A percentile compares a stretch with the other conserved stretches of the same genome.
These are phyloP conservation scores for Sinocyclocheilus anshuiensis DNA, from an alignment of 2,113 vertebrate genomes.

Conservation along the genomic window DNA sequence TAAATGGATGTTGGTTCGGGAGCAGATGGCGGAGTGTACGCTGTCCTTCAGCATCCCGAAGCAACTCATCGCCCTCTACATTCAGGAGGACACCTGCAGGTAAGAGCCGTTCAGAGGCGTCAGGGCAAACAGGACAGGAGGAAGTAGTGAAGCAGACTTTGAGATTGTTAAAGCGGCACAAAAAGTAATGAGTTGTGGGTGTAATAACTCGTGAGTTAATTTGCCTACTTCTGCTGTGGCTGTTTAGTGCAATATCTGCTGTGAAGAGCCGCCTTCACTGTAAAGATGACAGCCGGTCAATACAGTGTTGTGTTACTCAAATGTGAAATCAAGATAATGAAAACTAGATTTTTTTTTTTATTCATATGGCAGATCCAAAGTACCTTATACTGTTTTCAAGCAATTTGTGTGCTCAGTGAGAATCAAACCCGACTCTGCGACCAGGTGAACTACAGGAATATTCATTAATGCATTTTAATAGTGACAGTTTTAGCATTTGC, in stretches of 20 bases:
- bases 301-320: background rate
- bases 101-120: constrained; percentile 64
- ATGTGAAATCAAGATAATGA: background rate
- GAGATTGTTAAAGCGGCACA: background rate
- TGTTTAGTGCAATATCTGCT: background rate
- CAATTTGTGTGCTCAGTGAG: background rate
- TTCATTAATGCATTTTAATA: background rate
- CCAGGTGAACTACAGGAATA: background rate
- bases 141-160: background rate
- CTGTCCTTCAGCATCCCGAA: constrained; percentile 94
- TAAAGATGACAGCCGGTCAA: background rate
- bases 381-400: background rate
- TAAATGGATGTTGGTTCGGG: constrained; percentile 92
- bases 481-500: background rate
- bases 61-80: constrained; percentile 89
- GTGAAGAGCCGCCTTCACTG: background rate
- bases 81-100: constrained; percentile 94
- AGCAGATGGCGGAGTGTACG: constrained; percentile 95
- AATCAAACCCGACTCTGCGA: background rate
- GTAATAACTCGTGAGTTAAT: background rate
- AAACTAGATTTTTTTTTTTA: background rate
- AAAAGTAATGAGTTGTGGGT: background rate
- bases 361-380: background rate
- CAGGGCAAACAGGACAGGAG: background rate
- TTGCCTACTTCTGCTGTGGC: background rate